Percentiles rank a stretch among this genome's conserved stretches.
Evolutionary conservation across 1,140 invertebrate genomes (phyloP).

Genomic region (Drosophila sturtevanti): DNA sequence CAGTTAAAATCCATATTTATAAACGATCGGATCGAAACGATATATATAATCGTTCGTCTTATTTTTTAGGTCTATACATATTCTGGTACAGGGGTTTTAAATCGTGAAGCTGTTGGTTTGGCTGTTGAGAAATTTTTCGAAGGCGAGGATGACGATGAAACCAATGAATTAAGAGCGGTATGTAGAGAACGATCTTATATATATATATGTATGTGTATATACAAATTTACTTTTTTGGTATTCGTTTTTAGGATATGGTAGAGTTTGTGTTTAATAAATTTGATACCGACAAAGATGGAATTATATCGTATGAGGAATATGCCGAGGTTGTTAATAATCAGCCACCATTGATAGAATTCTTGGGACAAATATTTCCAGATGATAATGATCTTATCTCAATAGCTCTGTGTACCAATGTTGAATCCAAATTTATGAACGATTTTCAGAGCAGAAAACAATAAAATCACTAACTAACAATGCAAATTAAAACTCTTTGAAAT

Average conservation of each 20-base stretch:
- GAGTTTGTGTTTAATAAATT: constrained; percentile 91
- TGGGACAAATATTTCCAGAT: constrained; percentile 90
- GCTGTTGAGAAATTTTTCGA: constrained; percentile 70
- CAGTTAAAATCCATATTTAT: too few relatives aligned
- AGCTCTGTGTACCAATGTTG: constrained; percentile 59
- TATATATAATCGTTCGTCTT: too few relatives aligned
- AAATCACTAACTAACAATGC: too few relatives aligned
- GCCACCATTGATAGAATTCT: constrained; percentile 88
- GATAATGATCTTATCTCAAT: constrained; percentile 50
- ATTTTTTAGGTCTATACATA: constrained; percentile 64
- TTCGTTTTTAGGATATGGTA: constrained; percentile 87
- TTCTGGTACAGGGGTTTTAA: constrained; percentile 40
- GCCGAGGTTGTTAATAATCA: constrained; percentile 86
- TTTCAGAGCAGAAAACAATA: too few relatives aligned
- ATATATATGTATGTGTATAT: too few relatives aligned
- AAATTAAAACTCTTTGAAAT: too few relatives aligned
- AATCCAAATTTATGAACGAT: constrained; percentile 28
- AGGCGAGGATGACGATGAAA: constrained; percentile 74
- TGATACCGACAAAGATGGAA: constrained; percentile 91
- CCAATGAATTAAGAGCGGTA: constrained; percentile 69
- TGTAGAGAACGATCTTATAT: neutral
- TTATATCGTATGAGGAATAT: constrained; percentile 90
- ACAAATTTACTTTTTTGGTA: neutral
- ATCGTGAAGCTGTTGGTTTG: constrained; percentile 65
- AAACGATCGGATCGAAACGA: too few relatives aligned